Evolutionary conservation across 2,888 invertebrate species (phyloP), one percentile per base, ranked within the genome.

Genomic region (Rhagonycha fulva): DNA sequence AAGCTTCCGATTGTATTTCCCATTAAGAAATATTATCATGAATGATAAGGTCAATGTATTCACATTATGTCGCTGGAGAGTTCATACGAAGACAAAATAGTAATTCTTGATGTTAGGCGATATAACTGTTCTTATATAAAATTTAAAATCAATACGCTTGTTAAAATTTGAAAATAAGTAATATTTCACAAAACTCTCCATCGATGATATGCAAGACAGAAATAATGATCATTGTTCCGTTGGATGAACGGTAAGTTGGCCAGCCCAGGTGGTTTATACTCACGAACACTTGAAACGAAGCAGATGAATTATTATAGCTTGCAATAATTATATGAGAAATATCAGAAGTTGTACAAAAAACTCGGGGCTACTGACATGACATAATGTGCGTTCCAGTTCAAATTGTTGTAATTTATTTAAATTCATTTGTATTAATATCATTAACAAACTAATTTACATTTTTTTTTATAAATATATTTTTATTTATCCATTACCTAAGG

Each of bases 211-310:
- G 26, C 63, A 66, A 66, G 24, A 24, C 63, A 9, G 63, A 66
- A 66, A 66, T 66, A 66, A 66, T 66, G 19, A 19, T 19, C 26
- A 26, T 66, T 66, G 63, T 66, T 66, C 63, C 63, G 63, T 66
- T 66, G 63, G 63, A 66, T 66, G 63, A 66, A 66, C 63, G 63
- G 63, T 66, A 66, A n/a, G 63, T 66, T 14, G 63, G 63, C n/a
- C 19, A 66, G 63, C 19, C 19, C 26, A 66, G 47, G 47, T 47
- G 47, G 26, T 66, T 66, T 66, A 26, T 66, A 66, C 24, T 66
- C 63, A 66, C 63, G 63, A 66, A 24, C 26, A n/a, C 26, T 66
- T 66, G 24, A 24, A 23, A 66, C 23, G 24, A 66, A 66, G 23
- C 63, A 66, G 26, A 47, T 47, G 47, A 47, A 47, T 47, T 47